Evolutionary conservation across 2,888 invertebrate species (phyloP).

Genomic region (Caenorhabditis drosophilae): DNA sequence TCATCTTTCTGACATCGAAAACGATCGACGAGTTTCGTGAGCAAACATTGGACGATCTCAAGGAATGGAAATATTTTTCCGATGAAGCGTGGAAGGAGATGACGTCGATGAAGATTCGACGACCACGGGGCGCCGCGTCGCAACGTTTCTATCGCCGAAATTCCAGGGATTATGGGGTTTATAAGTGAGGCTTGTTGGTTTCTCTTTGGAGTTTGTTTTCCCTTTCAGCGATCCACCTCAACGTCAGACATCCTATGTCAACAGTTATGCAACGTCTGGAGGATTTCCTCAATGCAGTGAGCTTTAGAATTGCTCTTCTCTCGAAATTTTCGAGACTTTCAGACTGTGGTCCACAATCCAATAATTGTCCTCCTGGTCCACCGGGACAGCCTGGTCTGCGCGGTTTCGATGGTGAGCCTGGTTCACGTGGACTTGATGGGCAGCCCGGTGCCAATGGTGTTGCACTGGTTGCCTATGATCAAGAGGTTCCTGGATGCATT

Average conservation of each 20-base stretch:
- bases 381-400: conserved; percentile 18
- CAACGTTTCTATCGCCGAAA: conserved; percentile 19
- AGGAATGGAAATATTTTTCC: conserved; percentile 39
- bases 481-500: conserved; percentile 37
- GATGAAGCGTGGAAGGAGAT: conserved; percentile 37
- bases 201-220: too few relatives aligned
- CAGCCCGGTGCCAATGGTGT: conserved; percentile 37
- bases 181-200: too few relatives aligned
- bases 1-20: conserved; percentile 24
- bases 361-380: conserved; percentile 33
- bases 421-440: conserved; percentile 28
- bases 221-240: conserved; percentile 9
- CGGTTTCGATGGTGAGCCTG: conserved; percentile 32
- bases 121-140: conserved; percentile 12
- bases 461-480: conserved; percentile 33
- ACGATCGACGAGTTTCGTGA: conserved; percentile 24
- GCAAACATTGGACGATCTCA: conserved; percentile 34
- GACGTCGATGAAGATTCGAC: conserved; percentile 7
- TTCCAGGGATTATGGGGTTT: too few relatives aligned
- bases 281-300: conserved; percentile 29
- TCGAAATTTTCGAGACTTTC: not conserved
- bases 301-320: not conserved
- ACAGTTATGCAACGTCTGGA: conserved; percentile 32
- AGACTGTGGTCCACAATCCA: conserved; percentile 32
- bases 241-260: conserved; percentile 22